phyloP scores from a whole-genome alignment of 2,113 vertebrate genomes.

The Vimba vimba region DNA sequence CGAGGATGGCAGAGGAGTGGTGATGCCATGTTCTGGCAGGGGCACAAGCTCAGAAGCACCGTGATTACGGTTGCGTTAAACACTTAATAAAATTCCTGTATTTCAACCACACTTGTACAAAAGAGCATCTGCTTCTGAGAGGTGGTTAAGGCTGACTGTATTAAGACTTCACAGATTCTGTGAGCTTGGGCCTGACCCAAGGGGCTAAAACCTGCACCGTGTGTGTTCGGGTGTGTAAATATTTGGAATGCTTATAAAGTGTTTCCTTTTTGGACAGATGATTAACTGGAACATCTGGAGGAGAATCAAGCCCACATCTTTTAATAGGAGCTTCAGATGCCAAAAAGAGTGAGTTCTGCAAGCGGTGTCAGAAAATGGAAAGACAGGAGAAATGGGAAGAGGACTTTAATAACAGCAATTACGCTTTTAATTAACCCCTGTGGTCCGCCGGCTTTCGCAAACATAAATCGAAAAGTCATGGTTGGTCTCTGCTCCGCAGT shows the following conservation, averaged over 20 bases:
- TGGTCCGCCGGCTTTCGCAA: slow-evolving; percentile 36
- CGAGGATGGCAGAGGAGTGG: slow-evolving; percentile 64
- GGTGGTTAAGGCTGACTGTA: slow-evolving; percentile 42
- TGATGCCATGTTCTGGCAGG: slow-evolving; percentile 55
- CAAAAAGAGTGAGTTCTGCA: slow-evolving; percentile 41
- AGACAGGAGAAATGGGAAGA: slow-evolving; percentile 38
- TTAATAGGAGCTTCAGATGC: slow-evolving; percentile 38
- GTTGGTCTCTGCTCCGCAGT: not conserved
- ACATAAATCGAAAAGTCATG: slow-evolving; percentile 18
- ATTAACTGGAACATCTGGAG: slow-evolving; percentile 62
- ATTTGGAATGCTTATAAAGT: slow-evolving; percentile 33
- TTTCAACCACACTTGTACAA: slow-evolving; percentile 33
- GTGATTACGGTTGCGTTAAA: slow-evolving; percentile 39
- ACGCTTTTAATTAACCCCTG: slow-evolving; percentile 60
- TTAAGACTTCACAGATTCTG: slow-evolving; percentile 50
- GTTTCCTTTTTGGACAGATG: slow-evolving; percentile 33
- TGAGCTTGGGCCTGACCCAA: slow-evolving; percentile 37
- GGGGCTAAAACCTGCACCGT: slow-evolving; percentile 42
- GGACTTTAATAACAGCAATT: slow-evolving; percentile 56
- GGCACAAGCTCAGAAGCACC: not conserved
- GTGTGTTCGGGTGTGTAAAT: slow-evolving; percentile 20
- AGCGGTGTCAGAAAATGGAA: not conserved
- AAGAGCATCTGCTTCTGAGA: slow-evolving; percentile 55
- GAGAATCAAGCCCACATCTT: slow-evolving; percentile 55
- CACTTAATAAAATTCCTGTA: slow-evolving; percentile 24